Evolutionary conservation across 2,797 vertebrate genomes (phyloP), one percentile per base, ranked within the genome.

Genomic region (Erithacus rubecula): DNA sequence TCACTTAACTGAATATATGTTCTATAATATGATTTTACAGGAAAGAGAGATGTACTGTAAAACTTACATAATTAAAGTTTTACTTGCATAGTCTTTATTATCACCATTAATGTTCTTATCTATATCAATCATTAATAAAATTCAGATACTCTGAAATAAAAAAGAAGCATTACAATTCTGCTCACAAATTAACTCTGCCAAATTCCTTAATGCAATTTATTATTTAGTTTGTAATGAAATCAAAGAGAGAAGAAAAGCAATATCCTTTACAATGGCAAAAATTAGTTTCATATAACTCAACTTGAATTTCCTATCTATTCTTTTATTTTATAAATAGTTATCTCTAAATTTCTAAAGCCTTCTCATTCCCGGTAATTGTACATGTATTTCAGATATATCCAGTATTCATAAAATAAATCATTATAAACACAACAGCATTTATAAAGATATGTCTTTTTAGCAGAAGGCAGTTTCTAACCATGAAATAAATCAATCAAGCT

Each of bases 41-140:
- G 22, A 51, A 70, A n/a, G 27, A 85, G 18, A 72, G 23, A 63
- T 30, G 20, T 39, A 80, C 17, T 39, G 10, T 56, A 72, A 92
- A 30, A 23, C 56, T 6, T 39, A 43, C 36, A 51, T 43, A 75
- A 85, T 80, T 75, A 32, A 63, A 63, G 19, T 86, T 91, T 41
- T 83, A 39, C 29, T 74, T 74, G 7, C 55, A 11, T 55, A 62
- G 37, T 70, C 29, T 84, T 79, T 79, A 71, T 85, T 65, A n/a
- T 10, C 20, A 70, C 4, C 10, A 84, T 77, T 71, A 74, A 44
- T 71, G 29, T n/a, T 71, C 56, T 83, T 83, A 74, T 62, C 82
- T 85, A 21, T 68, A 89, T 19, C 21, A 87, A 83, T 41, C 34
- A 70, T 56, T 87, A 87, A 89, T 65, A 87, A 92, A 95, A 77